Conservation (phyloP, 2,113 vertebrate genomes). For the Pungitius pungitius region DNA sequence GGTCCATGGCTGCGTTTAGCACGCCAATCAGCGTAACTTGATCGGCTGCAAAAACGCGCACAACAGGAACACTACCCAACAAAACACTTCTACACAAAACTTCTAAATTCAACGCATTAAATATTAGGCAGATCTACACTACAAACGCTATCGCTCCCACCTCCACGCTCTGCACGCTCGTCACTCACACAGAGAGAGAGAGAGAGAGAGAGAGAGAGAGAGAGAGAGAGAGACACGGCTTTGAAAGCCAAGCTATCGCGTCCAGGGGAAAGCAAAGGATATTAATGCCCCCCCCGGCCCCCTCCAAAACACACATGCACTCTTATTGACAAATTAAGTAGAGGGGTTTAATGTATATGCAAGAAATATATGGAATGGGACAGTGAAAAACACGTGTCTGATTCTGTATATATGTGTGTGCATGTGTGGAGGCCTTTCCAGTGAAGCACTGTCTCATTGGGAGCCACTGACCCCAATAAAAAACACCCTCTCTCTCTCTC, state of each 20-base stretch:
- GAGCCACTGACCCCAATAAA: conserved; percentile 77
- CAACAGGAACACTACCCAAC: no score
- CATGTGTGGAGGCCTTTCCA: conserved; percentile 45
- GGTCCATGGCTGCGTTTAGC: no score
- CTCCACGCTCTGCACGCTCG: no score
- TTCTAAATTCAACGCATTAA: no score
- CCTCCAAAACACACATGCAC: neutral
- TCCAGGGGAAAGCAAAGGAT: conserved; percentile 55
- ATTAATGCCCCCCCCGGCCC: conserved; percentile 42
- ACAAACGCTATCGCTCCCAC: no score
- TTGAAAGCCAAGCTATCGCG: conserved; percentile 51
- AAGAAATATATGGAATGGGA: conserved; percentile 34
- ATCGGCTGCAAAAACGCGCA: no score
- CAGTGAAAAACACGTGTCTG: conserved; percentile 35
- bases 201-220: neutral
- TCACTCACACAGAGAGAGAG: no score
- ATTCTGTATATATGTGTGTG: conserved; percentile 31
- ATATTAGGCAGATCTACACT: no score
- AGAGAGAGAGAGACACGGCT: conserved; percentile 6
- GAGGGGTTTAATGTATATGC: conserved; percentile 33
- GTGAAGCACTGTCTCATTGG: conserved; percentile 58
- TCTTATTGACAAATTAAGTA: neutral
- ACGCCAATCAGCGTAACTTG: no score
- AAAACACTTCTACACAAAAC: no score
- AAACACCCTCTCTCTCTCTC: conserved; percentile 20